These are phyloP conservation scores for Phalacrocorax brasilianus DNA, from an alignment of 2,113 vertebrate genomes.

Conservation along the genomic window DNA sequence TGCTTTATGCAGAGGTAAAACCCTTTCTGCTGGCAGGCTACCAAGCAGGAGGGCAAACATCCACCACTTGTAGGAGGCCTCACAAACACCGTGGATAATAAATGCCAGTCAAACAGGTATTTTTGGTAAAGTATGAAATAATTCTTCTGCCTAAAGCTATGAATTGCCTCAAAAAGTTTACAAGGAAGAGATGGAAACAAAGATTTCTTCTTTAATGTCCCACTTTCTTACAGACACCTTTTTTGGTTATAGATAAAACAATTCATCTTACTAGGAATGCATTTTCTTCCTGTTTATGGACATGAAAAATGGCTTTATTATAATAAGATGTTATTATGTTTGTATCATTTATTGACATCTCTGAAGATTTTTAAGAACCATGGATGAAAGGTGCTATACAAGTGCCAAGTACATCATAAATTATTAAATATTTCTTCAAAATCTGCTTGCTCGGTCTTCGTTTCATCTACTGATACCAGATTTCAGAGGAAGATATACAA, in stretches of 20 bases:
- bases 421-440: constrained; percentile 32
- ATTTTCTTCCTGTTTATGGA: background rate
- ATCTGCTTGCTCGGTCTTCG: background rate
- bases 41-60: background rate
- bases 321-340: background rate
- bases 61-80: background rate
- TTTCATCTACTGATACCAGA: background rate
- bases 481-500: background rate
- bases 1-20: background rate
- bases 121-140: background rate
- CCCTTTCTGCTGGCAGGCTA: background rate
- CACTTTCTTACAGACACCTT: background rate
- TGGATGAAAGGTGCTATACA: constrained; percentile 14
- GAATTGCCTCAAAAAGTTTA: background rate
- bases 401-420: constrained; percentile 10
- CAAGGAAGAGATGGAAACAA: background rate
- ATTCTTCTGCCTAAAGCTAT: background rate
- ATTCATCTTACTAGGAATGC: background rate
- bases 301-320: constrained; percentile 9
- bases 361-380: constrained; percentile 16
- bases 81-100: background rate
- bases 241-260: background rate
- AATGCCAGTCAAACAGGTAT: background rate
- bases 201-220: background rate
- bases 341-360: constrained; percentile 25